phyloP scores from a whole-genome alignment of 2,113 vertebrate species.

The Aphelocoma coerulescens region DNA sequence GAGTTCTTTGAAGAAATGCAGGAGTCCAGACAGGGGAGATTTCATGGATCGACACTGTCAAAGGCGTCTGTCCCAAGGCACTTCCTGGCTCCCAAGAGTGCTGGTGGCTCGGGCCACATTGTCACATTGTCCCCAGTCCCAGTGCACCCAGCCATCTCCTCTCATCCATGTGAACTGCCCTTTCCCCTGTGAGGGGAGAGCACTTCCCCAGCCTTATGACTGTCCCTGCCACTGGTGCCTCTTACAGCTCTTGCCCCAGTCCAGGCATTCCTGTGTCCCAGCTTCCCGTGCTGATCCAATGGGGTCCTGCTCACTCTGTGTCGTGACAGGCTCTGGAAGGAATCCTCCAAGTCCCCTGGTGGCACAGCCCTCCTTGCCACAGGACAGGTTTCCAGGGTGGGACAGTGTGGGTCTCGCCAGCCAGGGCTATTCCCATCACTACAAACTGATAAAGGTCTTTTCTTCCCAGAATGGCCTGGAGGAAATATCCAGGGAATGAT shows the following conservation, averaged over 20 bases:
- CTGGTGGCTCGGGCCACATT: fast-evolving
- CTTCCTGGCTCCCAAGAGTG: background rate
- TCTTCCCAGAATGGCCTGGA: background rate
- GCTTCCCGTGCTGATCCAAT: background rate
- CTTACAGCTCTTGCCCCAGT: background rate
- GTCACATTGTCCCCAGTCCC: background rate
- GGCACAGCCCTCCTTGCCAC: background rate
- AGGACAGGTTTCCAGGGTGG: background rate
- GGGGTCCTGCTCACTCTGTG: background rate
- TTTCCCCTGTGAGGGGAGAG: background rate
- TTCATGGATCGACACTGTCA: background rate
- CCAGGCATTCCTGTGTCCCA: background rate
- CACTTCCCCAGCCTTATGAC: background rate
- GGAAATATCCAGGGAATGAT: background rate
- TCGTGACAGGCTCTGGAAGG: background rate
- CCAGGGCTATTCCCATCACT: background rate
- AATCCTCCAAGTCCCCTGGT: background rate
- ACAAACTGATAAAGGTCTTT: background rate
- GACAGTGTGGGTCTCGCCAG: background rate
- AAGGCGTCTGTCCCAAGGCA: background rate
- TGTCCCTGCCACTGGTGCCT: background rate
- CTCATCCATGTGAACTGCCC: background rate
- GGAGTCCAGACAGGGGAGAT: background rate
- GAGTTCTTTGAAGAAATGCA: background rate
- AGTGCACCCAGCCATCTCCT: background rate